Evolutionary conservation across 2,888 invertebrate genomes (phyloP).

Genomic region (Morinoia aosen): DNA sequence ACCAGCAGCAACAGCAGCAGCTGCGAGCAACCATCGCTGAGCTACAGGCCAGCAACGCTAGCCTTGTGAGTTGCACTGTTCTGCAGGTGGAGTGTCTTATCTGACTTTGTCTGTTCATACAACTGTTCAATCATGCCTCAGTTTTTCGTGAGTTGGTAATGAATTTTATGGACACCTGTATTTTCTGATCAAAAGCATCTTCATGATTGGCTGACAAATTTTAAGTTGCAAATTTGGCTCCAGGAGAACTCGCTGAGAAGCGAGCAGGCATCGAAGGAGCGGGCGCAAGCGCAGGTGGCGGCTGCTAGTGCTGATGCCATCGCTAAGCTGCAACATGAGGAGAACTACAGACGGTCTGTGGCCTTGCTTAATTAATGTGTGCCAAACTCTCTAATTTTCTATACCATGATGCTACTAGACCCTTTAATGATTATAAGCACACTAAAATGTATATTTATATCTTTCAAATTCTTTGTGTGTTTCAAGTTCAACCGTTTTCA

Average conservation of each 20-base stretch:
- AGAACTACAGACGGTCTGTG: constrained; percentile 56
- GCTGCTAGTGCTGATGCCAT: constrained; percentile 68
- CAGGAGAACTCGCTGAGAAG: constrained; percentile 77
- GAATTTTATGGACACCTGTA: background rate
- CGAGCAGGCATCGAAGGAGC: constrained; percentile 75
- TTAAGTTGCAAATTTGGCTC: constrained; percentile 65
- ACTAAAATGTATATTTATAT: too few species aligned
- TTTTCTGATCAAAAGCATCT: background rate
- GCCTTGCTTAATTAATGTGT: background rate
- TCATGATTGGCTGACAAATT: background rate
- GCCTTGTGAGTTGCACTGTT: constrained; percentile 70
- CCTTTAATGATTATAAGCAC: too few species aligned
- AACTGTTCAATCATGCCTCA: background rate
- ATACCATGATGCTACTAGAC: background rate
- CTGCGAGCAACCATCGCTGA: constrained; percentile 74
- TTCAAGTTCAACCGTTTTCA: too few species aligned
- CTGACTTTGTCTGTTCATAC: background rate
- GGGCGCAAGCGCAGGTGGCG: constrained; percentile 74
- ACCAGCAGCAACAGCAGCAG: constrained; percentile 75
- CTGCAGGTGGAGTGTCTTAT: background rate
- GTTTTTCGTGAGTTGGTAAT: background rate
- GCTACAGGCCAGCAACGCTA: constrained; percentile 75
- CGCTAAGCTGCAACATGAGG: constrained; percentile 61
- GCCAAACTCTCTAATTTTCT: background rate
- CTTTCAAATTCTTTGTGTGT: too few species aligned